Base-by-base conservation (phyloP, 2,113 vertebrate species). In the Balaeniceps rex region DNA sequence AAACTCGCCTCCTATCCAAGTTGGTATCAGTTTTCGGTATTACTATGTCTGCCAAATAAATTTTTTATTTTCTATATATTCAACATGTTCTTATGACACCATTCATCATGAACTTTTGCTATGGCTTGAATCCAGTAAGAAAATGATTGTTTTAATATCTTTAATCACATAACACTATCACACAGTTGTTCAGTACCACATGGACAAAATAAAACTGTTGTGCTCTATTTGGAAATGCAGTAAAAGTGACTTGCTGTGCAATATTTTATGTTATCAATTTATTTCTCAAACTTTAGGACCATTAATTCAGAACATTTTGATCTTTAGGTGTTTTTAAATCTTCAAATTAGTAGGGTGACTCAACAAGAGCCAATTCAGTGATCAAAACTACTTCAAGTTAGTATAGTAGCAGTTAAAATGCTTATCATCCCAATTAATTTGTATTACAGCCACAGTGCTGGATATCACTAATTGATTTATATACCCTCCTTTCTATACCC, bases 151-250 rank as follows among this genome's bases (percentile, higher is more conserved):
- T 98, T 97, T 95, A 98, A 93, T 96, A 95, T 95, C 94, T 97
- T 98, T 97, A 98, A 97, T 98, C 92, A 77, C 3, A 6, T 70
- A 87, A 71, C 58, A 58, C 49, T 97, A 97, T 96, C 97, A 96
- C 68, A 83, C 31, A 85, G 91, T 97, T 95, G 80, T 96, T 96
- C 81, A 88, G 85, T 91, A 93, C 76, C 90, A 93, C 82, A 77
- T 40, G 95, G 91, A 98, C 94, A 97, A 97, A 98, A 97, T 97
- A 94, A 96, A 98, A 97, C 85, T 81, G 74, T 77, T 95, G 82
- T 95, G 95, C 95, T 96, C 79, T 76, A 91, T 93, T 95, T 96
- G 76, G 69, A 94, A 95, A 95, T 58, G 92, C 70, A 88, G 51
- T 97, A 97, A 97, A 98, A 96, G 80, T 82, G 87, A 95, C 76